Conservation (phyloP, 1,140 invertebrate genomes). For the Grapholita molesta region DNA sequence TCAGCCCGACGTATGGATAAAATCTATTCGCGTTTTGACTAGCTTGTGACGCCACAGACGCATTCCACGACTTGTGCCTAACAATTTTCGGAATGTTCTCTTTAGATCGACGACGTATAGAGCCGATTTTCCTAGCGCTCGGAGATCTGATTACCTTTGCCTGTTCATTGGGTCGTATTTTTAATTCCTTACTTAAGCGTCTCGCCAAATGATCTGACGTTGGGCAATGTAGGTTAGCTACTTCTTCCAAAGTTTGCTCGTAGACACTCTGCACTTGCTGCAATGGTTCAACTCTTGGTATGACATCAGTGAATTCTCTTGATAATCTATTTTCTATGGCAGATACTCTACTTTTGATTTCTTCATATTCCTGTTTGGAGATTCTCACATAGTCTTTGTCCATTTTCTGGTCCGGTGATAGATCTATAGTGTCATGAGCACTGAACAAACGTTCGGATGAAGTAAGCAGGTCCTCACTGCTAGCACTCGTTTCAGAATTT, state of each 20-base stretch:
- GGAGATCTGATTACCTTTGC: constrained; percentile 87
- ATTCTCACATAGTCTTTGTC: constrained; percentile 83
- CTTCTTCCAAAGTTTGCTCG: constrained; percentile 84
- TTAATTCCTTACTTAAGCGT: constrained; percentile 84
- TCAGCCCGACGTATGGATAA: constrained; percentile 59
- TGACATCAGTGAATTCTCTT: constrained; percentile 81
- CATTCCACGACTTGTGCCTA: constrained; percentile 71
- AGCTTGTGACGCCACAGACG: constrained; percentile 53
- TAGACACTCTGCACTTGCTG: constrained; percentile 83
- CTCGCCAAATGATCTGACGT: constrained; percentile 84
- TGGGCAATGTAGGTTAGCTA: constrained; percentile 79
- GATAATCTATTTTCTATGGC: constrained; percentile 84
- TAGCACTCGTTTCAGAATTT: constrained; percentile 66
- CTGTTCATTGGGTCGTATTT: constrained; percentile 83
- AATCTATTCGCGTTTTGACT: constrained; percentile 55
- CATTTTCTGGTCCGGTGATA: constrained; percentile 62
- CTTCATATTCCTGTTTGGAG: constrained; percentile 86
- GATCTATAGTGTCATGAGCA: constrained; percentile 62
- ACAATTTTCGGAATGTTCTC: constrained; percentile 71
- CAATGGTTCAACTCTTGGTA: constrained; percentile 63
- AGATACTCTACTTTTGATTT: constrained; percentile 85
- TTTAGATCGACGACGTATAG: constrained; percentile 82
- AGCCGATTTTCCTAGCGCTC: constrained; percentile 88
- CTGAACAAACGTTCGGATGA: constrained; percentile 71
- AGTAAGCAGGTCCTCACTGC: constrained; percentile 65